A percentile compares a stretch with the other conserved stretches of the same genome.
Conservation (phyloP, 2,888 invertebrate species). For the Poecilus cupreus region DNA sequence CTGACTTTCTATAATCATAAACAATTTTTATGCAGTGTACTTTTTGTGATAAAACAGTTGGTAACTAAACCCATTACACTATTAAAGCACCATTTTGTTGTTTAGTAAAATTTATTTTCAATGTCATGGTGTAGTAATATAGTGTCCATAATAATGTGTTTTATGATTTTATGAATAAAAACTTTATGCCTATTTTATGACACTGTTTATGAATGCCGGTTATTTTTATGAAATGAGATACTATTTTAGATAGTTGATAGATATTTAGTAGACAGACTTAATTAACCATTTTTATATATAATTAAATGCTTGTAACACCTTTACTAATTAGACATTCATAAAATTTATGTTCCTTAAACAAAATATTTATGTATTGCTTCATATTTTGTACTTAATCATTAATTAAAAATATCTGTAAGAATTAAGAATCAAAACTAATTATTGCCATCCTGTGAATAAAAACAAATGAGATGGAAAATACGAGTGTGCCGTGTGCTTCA, state of each 20-base stretch:
- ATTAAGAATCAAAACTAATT: too few species aligned
- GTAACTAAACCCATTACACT: background rate
- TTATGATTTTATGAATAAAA: constrained; percentile 33
- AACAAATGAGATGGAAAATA: too few species aligned
- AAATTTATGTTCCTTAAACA: background rate
- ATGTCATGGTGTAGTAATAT: constrained; percentile 12
- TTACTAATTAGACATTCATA: constrained; percentile 8
- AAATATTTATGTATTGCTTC: constrained; percentile 18
- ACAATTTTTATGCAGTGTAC: too few species aligned
- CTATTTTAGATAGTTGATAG: constrained; percentile 29
- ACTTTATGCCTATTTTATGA: constrained; percentile 20
- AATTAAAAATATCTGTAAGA: too few species aligned
- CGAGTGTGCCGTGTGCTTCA: too few species aligned
- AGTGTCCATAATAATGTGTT: constrained; percentile 29
- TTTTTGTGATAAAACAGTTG: background rate
- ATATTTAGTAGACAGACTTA: constrained; percentile 20
- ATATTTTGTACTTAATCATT: background rate
- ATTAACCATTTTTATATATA: constrained; percentile 13
- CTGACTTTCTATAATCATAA: too few species aligned
- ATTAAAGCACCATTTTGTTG: constrained; percentile 22
- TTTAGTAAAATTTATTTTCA: constrained; percentile 34
- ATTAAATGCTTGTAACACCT: constrained; percentile 29
- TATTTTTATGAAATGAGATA: constrained; percentile 43
- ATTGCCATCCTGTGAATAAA: too few species aligned
- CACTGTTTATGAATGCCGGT: constrained; percentile 21